phyloP scores from a whole-genome alignment of 2,113 vertebrate species.

The Loxodonta africana region DNA sequence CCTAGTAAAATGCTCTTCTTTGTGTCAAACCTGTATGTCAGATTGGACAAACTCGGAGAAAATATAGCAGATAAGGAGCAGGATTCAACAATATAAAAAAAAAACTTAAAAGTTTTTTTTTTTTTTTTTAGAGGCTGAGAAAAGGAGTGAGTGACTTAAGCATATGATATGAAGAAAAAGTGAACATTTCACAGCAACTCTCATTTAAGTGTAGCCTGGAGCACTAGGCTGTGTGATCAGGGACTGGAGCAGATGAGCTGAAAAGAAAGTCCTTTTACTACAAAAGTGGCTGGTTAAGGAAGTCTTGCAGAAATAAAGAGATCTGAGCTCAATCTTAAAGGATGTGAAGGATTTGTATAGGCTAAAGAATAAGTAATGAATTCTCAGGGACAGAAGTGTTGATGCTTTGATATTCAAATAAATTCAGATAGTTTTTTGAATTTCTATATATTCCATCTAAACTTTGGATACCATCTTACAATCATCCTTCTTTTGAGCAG shows the following conservation, averaged over 20 bases:
- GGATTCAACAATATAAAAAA: neutral
- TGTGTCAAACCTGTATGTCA: neutral
- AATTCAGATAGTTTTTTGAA: neutral
- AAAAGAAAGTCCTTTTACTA: neutral
- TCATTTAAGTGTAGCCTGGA: neutral
- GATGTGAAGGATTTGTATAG: neutral
- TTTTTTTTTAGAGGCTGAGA: neutral
- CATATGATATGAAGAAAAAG: neutral
- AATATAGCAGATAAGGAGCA: neutral
- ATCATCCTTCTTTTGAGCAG: neutral
- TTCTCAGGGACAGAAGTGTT: neutral
- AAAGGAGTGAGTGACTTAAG: neutral
- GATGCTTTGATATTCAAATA: slow-evolving; percentile 3
- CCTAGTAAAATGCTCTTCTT: neutral
- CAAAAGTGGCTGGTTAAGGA: neutral
- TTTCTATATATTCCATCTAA: neutral
- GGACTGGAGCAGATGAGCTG: neutral
- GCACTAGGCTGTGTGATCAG: neutral
- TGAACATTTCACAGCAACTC: neutral
- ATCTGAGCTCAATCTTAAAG: neutral
- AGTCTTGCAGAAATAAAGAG: neutral
- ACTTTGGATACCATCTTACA: neutral
- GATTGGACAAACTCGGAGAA: neutral
- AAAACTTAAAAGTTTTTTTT: no score
- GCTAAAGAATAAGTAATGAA: neutral